A percentile compares a stretch with the other conserved stretches of the same genome.
Conservation (phyloP, 2,888 invertebrate genomes). For the Callinectes sapidus region DNA sequence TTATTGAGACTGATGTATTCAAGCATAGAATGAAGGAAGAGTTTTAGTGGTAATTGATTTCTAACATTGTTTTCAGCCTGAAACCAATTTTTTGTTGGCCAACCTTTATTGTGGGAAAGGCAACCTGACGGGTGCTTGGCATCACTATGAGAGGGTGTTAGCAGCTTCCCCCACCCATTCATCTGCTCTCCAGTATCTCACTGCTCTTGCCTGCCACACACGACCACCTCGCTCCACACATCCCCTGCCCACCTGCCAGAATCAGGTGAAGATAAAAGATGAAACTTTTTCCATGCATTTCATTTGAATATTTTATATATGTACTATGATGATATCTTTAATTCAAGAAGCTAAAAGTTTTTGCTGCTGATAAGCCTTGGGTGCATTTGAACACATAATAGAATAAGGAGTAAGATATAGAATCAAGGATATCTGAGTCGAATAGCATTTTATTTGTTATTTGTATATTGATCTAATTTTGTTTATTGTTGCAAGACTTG, state of each 20-base stretch:
- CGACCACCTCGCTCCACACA: slow-evolving; percentile 60
- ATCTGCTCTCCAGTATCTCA: slow-evolving; percentile 66
- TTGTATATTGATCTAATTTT: background rate
- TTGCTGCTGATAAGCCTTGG: background rate
- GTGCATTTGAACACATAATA: background rate
- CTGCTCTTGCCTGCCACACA: slow-evolving; percentile 71
- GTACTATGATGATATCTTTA: background rate
- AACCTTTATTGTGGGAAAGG: slow-evolving; percentile 82
- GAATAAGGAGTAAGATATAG: background rate
- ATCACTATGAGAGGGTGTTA: slow-evolving; percentile 74
- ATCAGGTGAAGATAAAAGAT: slow-evolving; percentile 51
- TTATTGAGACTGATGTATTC: too few relatives aligned
- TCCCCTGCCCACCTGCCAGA: slow-evolving; percentile 63
- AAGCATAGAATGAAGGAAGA: too few relatives aligned
- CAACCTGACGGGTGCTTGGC: slow-evolving; percentile 80
- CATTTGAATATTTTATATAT: background rate
- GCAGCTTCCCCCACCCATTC: slow-evolving; percentile 67
- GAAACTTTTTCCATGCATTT: background rate
- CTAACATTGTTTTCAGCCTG: slow-evolving; percentile 79
- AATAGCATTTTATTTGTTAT: background rate
- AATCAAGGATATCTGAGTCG: background rate
- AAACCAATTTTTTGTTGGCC: slow-evolving; percentile 83
- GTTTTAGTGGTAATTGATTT: too few relatives aligned
- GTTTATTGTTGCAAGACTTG: background rate
- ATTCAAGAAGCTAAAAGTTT: background rate